Percentiles rank a stretch among this genome's conserved stretches.
Conservation (phyloP, 1,140 invertebrate genomes). For the Drosophila sucinea region DNA sequence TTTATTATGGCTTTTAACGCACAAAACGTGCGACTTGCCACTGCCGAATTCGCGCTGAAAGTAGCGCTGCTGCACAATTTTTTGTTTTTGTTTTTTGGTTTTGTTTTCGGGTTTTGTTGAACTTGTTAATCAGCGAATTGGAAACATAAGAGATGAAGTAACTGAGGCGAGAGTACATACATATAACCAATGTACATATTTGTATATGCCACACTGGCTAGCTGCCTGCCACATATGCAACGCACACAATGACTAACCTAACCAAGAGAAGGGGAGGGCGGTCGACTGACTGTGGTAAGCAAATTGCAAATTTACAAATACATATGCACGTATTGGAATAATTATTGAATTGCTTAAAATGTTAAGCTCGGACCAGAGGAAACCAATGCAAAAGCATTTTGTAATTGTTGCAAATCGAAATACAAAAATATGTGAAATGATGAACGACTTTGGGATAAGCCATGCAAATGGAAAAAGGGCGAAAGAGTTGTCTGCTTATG, state of each 20-base stretch:
- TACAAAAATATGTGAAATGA: background rate
- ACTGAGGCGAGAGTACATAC: constrained; percentile 51
- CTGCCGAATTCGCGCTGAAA: constrained; percentile 68
- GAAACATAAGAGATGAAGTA: constrained; percentile 80
- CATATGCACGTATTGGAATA: background rate
- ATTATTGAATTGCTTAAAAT: constrained; percentile 13
- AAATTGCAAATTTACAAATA: constrained; percentile 48
- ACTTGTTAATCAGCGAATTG: constrained; percentile 81
- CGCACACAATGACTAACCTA: constrained; percentile 26
- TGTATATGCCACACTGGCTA: constrained; percentile 34
- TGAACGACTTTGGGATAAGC: background rate
- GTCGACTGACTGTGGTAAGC: constrained; percentile 49
- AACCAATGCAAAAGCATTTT: background rate
- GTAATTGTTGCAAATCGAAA: constrained; percentile 7
- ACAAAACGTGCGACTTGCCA: constrained; percentile 62
- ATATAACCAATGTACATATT: constrained; percentile 47
- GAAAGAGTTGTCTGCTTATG: background rate
- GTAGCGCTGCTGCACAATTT: constrained; percentile 50
- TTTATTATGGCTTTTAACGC: constrained; percentile 47
- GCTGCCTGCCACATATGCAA: constrained; percentile 24
- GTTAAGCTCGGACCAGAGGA: background rate
- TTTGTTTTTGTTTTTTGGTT: constrained; percentile 31
- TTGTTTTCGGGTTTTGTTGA: constrained; percentile 60
- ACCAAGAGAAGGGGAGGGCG: constrained; percentile 8
- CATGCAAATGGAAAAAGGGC: background rate